Percentiles rank a stretch among this genome's conserved stretches.
Conservation (phyloP, 1,140 invertebrate species). For the Tetragnatha versicolor region DNA sequence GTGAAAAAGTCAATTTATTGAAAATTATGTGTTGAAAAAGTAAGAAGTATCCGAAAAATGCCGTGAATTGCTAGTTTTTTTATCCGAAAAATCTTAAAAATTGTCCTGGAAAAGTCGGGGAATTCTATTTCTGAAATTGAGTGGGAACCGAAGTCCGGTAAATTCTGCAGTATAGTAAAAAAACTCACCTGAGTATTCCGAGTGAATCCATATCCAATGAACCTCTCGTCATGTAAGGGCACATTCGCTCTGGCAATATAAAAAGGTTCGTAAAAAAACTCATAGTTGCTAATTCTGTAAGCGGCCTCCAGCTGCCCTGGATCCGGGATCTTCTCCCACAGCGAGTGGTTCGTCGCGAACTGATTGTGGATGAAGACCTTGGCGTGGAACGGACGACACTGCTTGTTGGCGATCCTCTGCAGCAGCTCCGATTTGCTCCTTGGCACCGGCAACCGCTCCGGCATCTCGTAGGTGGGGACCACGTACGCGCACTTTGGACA, state of each 20-base stretch:
- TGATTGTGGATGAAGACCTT: constrained; percentile 93
- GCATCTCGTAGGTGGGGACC: constrained; percentile 89
- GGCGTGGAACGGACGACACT: constrained; percentile 89
- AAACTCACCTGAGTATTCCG: constrained; percentile 85
- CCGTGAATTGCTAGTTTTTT: too few species aligned
- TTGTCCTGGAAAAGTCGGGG: too few species aligned
- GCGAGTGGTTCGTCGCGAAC: constrained; percentile 87
- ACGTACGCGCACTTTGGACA: constrained; percentile 80
- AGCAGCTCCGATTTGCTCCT: constrained; percentile 79
- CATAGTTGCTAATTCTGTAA: constrained; percentile 85
- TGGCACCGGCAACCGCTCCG: constrained; percentile 78
- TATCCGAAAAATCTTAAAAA: too few species aligned
- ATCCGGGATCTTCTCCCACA: constrained; percentile 63
- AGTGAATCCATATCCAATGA: constrained; percentile 93
- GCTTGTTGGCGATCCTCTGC: constrained; percentile 74
- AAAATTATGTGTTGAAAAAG: too few species aligned
- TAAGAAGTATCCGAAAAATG: too few species aligned
- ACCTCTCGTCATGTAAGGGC: constrained; percentile 88
- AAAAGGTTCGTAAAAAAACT: constrained; percentile 92
- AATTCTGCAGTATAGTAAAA: too few species aligned
- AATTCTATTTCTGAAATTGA: too few species aligned
- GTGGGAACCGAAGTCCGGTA: too few species aligned
- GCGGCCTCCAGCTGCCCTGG: constrained; percentile 71
- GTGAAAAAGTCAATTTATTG: too few species aligned
- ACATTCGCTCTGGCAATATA: constrained; percentile 84